Base-by-base conservation (phyloP, 1,140 invertebrate genomes). In the Oreohelix idahoensis region DNA sequence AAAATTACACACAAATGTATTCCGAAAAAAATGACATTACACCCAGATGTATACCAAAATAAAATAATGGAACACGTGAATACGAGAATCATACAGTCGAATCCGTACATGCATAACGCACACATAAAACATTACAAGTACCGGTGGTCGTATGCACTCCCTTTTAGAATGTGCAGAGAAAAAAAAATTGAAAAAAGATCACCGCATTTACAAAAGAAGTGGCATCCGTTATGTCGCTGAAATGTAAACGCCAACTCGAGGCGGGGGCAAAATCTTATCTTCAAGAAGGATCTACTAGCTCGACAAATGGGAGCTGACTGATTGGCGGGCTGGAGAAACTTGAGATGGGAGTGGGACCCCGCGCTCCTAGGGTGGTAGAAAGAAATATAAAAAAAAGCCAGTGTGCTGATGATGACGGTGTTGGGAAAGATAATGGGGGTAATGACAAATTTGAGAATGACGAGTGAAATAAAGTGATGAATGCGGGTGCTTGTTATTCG, bases 231-330 rank as follows among this genome's bases (percentile, higher is more conserved):
- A 32, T 1, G 8, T 66, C 32, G 63, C 17, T 32, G 29, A 29
- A 66, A 66, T 66, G 63, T 32, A 66, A 29, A 66, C 11, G n/a
- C 29, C 63, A 35, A 32, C 29, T 32, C 1, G 5, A 35, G 8
- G 17, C 29, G 29, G 32, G 63, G 17, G 63, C 63, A 32, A 11
- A 58, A 58, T 23, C 53, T 58, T 66, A 66, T 32, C 63, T 66
- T 11, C 8, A 35, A 32, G 29, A 32, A 32, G 20, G n/a, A 66
- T 66, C 63, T 32, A 11, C 63, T 5, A 66, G 29, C 63, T 66
- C n/a, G 63, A 66, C 63, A 66, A 66, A 66, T 66, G 63, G 63
- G 29, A 32, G 63, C 29, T 32, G 63, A 66, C n/a, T 32, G 63
- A 66, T 66, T 66, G 63, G 63, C n/a, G 29, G 63, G 29, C 29